Base-by-base conservation (phyloP, 2,113 vertebrate genomes). In the Trachemys scripta region DNA sequence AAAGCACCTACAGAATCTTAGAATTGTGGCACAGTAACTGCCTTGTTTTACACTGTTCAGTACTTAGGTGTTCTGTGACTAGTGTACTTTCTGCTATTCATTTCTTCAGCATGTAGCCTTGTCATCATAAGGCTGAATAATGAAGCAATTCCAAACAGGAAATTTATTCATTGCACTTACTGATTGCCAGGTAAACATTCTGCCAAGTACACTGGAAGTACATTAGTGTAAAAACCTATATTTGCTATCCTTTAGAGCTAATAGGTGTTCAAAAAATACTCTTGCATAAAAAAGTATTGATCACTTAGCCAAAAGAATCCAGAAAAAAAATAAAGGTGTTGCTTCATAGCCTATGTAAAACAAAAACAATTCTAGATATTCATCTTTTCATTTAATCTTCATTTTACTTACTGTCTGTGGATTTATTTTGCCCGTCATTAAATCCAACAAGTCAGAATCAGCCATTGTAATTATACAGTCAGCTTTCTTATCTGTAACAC, bases 401-500 rank as follows among this genome's bases (percentile, higher is more conserved):
- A 3, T 56, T 19, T 11, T 76, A 99, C 99, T 99, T 96, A 99
- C 99, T 72, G 98, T 99, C 97, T 99, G 99, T 92, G 99, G 98
- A 92, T 99, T 99, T 98, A 99, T 97, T 97, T 99, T 99, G 83
- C 99, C 99, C 3, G 99, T 99, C 99, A 99, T 99, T 96, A 99
- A 59, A 51, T 98, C 98, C 83, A 99, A 93, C 42, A 99, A 97
- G 92, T 99, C 99, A 0, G 97, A 31, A 42, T 99, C 99, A n/a
- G 98, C 97, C 98, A 99, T 98, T 31, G 98, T 95, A 82, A 99
- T 98, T 3, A 98, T 99, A 85, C 99, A 99, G 95, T 99, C 99
- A 0, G 99, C 98, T 96, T 99, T 99, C 97, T 99, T 98, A 96
- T 98, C 99, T 99, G 97, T 76, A 96, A 94, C 42, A 90, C 3